These are phyloP conservation scores for Volucella inflata DNA, from an alignment of 2,888 invertebrate species.

Conservation along the genomic window DNA sequence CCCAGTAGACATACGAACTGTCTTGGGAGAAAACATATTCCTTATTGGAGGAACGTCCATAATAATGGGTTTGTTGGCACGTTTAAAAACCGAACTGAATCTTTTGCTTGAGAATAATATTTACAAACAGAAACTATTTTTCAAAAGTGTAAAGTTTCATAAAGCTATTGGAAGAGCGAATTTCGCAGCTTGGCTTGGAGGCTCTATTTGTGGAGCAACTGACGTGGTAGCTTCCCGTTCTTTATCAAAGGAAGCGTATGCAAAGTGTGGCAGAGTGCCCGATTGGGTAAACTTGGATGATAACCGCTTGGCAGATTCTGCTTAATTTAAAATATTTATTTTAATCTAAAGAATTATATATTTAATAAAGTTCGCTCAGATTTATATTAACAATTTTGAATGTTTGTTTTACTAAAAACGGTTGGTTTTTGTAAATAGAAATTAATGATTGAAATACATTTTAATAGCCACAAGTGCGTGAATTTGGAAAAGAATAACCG, in stretches of 20 bases:
- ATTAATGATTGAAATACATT: no score
- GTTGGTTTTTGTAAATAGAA: no score
- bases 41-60: slow-evolving; percentile 94
- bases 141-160: slow-evolving; percentile 91
- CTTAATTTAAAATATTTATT: slow-evolving; percentile 18
- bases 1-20: slow-evolving; percentile 91
- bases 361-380: slow-evolving; percentile 3
- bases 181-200: slow-evolving; percentile 94
- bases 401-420: neutral
- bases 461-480: no score
- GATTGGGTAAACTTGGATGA: slow-evolving; percentile 89
- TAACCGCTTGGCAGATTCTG: slow-evolving; percentile 78
- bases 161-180: slow-evolving; percentile 91
- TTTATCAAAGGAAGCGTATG: slow-evolving; percentile 90
- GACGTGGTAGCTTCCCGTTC: slow-evolving; percentile 89
- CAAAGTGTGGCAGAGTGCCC: slow-evolving; percentile 88
- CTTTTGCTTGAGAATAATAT: slow-evolving; percentile 86
- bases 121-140: slow-evolving; percentile 87
- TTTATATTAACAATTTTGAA: neutral
- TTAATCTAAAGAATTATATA: slow-evolving; percentile 12
- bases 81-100: slow-evolving; percentile 91
- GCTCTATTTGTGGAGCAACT: slow-evolving; percentile 91
- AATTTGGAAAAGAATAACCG: no score
- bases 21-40: slow-evolving; percentile 92
- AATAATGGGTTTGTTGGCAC: slow-evolving; percentile 91